Evolutionary conservation across 2,113 vertebrate genomes (phyloP), one percentile per base, ranked within the genome.

Genomic region (Probosciger aterrimus): DNA sequence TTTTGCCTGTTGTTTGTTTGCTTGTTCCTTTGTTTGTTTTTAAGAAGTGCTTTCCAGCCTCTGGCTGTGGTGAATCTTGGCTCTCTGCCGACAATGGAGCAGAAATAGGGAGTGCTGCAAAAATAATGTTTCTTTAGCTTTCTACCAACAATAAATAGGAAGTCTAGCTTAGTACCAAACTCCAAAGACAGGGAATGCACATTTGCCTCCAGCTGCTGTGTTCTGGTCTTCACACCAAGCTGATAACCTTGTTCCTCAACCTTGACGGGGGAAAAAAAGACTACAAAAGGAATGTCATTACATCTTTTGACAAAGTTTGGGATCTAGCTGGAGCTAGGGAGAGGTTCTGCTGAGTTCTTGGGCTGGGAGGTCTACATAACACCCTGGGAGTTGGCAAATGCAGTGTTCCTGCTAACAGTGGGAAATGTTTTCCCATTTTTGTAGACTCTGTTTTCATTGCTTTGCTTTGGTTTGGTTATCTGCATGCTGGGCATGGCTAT

Each of bases 1-100:
- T 68, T 84, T 88, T 79, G 50, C 68, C 65, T 87, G 70, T 79
- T 93, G 63, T 88, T 97, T 94, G 79, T 53, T 89, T 86, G 23
- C 55, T 75, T 85, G 43, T 79, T 91, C 35, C 9, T 86, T 86
- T 78, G 75, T 82, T 94, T 85, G 68, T 67, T 92, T 88, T 86
- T 31, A 31, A 70, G 68, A 90, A 90, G 37, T 44, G 28, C 50
- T 90, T 88, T 90, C 46, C 50, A 81, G 86, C 43, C 43, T 93
- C 55, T 93, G 77, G 69, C 86, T 77, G 44, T 52, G 73, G 16
- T 41, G 44, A 92, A 52, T 75, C 65, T 92, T 91, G 93, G 69
- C n/a, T 62, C 7, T 93, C 57, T 95, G 88, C 80, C 17, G 4
- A 24, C 55, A 78, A 2, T 67, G 0, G 1, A 80, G 37, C 31